Percentiles rank a stretch among this genome's conserved stretches.
Conservation (phyloP, 2,113 vertebrate species). For the Heterotis niloticus region DNA sequence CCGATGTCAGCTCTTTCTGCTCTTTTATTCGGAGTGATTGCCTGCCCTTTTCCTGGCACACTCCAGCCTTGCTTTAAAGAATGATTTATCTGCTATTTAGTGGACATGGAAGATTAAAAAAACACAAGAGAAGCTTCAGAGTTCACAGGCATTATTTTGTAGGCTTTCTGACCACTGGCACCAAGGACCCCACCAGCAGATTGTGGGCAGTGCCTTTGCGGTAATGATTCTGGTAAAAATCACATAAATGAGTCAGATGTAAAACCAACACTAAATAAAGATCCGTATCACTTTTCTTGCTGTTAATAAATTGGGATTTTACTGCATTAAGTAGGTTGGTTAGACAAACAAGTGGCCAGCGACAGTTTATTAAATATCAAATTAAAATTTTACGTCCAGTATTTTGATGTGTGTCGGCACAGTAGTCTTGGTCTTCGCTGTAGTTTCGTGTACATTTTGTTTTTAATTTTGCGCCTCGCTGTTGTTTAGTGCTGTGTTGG, state of each 20-base stretch:
- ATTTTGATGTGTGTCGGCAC: too few relatives aligned
- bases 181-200: neutral
- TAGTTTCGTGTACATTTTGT: too few relatives aligned
- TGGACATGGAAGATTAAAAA: conserved; percentile 29
- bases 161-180: conserved; percentile 7
- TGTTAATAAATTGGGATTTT: neutral
- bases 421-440: too few relatives aligned
- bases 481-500: too few relatives aligned
- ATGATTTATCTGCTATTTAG: conserved; percentile 29
- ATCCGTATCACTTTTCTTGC: neutral
- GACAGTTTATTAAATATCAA: neutral
- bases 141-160: conserved; percentile 27
- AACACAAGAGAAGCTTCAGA: conserved; percentile 22
- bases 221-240: neutral
- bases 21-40: conserved; percentile 19
- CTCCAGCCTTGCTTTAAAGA: conserved; percentile 22
- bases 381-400: neutral
- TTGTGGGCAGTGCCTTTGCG: neutral
- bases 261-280: neutral
- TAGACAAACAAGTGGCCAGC: neutral
- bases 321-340: neutral
- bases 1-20: conserved; percentile 17
- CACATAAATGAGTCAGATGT: conserved; percentile 1
- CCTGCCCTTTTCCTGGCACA: conserved; percentile 15
- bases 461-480: too few relatives aligned